phyloP scores from a whole-genome alignment of 2,797 vertebrate genomes.

The Myioborus miniatus region DNA sequence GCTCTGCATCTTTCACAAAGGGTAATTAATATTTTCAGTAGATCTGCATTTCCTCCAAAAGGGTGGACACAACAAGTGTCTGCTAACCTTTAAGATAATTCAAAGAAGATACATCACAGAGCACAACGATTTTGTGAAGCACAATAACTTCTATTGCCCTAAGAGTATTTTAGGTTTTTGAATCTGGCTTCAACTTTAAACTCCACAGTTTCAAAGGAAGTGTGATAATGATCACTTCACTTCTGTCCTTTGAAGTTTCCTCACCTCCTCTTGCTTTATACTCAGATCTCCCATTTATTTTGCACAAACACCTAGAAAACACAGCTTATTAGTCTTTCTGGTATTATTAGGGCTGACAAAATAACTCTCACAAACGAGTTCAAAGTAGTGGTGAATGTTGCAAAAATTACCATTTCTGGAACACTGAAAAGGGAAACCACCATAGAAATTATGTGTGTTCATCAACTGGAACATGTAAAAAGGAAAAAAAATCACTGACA shows the following conservation, averaged over 20 bases:
- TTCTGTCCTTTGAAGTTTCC: conserved; percentile 2
- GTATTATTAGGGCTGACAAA: conserved; percentile 15
- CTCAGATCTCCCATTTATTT: conserved; percentile 19
- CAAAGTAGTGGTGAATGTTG: not conserved
- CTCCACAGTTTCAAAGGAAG: not conserved
- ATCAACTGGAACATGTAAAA: not conserved
- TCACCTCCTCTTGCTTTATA: not conserved
- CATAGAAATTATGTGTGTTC: not conserved
- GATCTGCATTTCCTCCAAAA: not conserved
- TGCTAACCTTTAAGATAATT: not conserved
- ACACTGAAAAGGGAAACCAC: not conserved
- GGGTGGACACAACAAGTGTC: not conserved
- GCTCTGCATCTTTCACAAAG: not conserved
- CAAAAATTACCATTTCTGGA: not conserved
- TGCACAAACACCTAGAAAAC: not conserved
- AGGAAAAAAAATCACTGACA: not conserved
- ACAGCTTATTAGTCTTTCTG: not conserved
- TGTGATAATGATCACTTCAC: conserved; percentile 8
- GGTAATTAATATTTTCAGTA: not conserved
- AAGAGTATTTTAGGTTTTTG: not conserved
- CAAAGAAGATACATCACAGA: not conserved
- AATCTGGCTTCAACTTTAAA: conserved; percentile 22
- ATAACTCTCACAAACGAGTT: not conserved
- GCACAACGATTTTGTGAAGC: not conserved
- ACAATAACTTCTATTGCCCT: not conserved